These are phyloP conservation scores for Himalopsyche anomala DNA, from an alignment of 2,888 invertebrate genomes.

Conservation along the genomic window DNA sequence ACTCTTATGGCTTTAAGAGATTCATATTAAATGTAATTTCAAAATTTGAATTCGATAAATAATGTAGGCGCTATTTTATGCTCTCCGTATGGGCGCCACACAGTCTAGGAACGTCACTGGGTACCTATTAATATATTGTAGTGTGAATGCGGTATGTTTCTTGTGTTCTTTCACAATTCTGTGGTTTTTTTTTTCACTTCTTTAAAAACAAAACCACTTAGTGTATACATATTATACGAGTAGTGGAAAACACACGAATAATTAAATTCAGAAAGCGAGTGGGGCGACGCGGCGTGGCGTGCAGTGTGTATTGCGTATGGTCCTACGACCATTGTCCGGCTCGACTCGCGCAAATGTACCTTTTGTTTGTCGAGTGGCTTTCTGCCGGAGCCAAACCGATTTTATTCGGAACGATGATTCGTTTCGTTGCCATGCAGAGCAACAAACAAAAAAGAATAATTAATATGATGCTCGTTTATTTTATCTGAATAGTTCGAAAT, in stretches of 20 bases:
- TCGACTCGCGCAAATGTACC: constrained; percentile 22
- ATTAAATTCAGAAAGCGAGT: constrained; percentile 43
- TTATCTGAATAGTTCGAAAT: no score
- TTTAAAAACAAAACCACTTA: not conserved
- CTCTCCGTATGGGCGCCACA: no score
- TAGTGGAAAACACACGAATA: constrained; percentile 24
- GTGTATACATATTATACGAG: not conserved
- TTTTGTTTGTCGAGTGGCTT: not conserved
- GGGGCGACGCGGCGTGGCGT: not conserved
- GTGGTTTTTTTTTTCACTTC: no score
- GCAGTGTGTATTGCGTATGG: constrained; percentile 20
- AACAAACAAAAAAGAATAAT: not conserved
- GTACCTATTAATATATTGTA: no score
- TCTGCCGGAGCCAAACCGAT: constrained; percentile 17
- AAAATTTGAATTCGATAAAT: no score
- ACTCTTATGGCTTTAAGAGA: no score
- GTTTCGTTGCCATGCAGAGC: not conserved
- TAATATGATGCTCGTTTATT: no score
- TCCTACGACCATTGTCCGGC: constrained; percentile 41
- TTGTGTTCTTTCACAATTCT: no score
- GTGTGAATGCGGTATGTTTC: no score
- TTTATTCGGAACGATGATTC: constrained; percentile 20
- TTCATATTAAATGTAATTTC: no score
- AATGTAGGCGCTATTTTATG: no score
- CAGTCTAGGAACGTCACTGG: no score